Conservation (phyloP, 2,888 invertebrate species). For the Lochmaea crataegi region DNA sequence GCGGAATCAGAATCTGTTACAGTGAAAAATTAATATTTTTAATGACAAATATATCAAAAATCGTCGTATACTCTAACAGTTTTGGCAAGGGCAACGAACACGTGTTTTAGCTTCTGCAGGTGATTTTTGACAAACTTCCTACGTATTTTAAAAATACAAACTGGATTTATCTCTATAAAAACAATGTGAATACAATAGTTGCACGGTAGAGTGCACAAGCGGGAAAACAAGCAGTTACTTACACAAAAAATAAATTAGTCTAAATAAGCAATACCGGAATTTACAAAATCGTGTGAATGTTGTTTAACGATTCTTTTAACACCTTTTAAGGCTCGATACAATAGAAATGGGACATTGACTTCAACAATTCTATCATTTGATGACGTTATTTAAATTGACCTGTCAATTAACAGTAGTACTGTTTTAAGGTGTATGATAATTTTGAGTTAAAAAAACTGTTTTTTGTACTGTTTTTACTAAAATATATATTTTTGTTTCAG, state of each 20-base stretch:
- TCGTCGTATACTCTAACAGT: too few relatives aligned
- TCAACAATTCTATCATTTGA: background rate
- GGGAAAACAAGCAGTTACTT: background rate
- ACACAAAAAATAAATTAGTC: conserved; percentile 29
- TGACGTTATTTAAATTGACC: background rate
- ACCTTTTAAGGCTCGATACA: background rate
- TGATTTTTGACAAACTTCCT: too few relatives aligned
- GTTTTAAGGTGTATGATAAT: background rate
- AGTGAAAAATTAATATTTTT: too few relatives aligned
- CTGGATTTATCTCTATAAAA: background rate
- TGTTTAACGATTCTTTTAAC: conserved; percentile 4
- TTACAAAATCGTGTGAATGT: conserved; percentile 4
- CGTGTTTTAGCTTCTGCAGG: too few relatives aligned
- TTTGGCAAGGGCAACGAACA: too few relatives aligned
- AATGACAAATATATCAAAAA: too few relatives aligned
- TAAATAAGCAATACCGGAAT: conserved; percentile 19
- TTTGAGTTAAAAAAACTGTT: too few relatives aligned
- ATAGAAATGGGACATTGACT: background rate
- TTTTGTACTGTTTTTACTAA: background rate
- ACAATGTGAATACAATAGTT: background rate
- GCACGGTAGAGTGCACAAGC: background rate
- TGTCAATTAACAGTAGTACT: background rate
- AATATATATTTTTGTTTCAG: background rate
- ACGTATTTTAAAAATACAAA: background rate
- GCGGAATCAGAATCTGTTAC: too few relatives aligned